Percentiles rank a stretch among this genome's conserved stretches.
Conservation (phyloP, 2,113 vertebrate species). For the Picathartes gymnocephalus region DNA sequence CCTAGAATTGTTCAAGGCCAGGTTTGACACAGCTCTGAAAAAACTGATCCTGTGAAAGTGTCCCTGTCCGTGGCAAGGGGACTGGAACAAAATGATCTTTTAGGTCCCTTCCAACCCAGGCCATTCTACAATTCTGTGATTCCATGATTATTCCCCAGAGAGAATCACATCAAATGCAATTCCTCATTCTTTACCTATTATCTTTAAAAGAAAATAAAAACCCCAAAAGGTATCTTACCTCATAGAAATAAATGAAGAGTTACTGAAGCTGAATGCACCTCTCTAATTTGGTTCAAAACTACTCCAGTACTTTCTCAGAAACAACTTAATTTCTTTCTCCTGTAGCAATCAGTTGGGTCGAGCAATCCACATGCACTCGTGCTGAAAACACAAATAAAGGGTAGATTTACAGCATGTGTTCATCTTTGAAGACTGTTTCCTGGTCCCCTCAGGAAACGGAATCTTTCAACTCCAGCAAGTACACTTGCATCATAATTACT, state of each 20-base stretch:
- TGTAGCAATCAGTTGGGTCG: background rate
- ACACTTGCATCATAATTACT: background rate
- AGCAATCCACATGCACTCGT: background rate
- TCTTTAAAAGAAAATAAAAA: background rate
- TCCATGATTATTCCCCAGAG: background rate
- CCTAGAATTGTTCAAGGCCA: background rate
- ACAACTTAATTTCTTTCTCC: background rate
- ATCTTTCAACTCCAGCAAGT: background rate
- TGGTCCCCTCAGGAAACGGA: background rate
- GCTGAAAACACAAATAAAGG: background rate
- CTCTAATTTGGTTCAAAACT: background rate
- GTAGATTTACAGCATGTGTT: background rate
- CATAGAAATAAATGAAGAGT: background rate
- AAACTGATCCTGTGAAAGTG: background rate
- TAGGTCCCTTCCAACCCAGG: background rate
- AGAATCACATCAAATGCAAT: background rate
- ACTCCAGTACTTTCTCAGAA: background rate
- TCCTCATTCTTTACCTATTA: background rate
- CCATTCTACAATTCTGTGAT: rapidly evolving
- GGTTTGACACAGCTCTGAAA: background rate
- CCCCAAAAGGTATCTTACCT: background rate
- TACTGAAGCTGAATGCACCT: background rate
- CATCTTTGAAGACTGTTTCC: background rate
- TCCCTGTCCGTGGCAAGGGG: background rate
- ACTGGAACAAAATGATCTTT: background rate